Conservation (phyloP, 2,797 vertebrate genomes). For the Manis pentadactyla region DNA sequence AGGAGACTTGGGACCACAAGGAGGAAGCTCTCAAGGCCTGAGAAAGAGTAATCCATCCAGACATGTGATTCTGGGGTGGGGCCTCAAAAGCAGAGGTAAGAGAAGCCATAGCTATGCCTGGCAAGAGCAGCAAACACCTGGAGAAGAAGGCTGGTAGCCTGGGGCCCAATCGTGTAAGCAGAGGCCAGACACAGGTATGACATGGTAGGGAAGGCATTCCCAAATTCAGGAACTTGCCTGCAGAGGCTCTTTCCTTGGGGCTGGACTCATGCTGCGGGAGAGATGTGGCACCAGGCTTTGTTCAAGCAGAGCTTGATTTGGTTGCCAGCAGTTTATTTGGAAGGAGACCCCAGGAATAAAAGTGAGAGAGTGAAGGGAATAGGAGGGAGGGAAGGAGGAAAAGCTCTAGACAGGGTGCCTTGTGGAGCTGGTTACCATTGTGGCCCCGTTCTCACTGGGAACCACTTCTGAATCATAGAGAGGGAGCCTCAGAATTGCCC, state of each 20-base stretch:
- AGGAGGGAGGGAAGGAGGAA: not conserved
- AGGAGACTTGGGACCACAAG: not conserved
- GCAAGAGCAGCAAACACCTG: not conserved
- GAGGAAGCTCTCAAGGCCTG: not conserved
- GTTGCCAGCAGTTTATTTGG: not conserved
- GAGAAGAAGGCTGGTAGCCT: not conserved
- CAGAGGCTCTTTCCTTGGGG: not conserved
- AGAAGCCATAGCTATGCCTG: not conserved
- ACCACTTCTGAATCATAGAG: not conserved
- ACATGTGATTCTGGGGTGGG: not conserved
- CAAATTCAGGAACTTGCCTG: not conserved
- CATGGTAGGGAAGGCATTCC: not conserved
- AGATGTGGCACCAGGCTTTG: not conserved
- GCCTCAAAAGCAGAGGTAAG: not conserved
- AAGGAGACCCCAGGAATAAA: not conserved
- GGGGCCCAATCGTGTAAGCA: not conserved
- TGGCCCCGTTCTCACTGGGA: not conserved
- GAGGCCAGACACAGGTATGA: not conserved
- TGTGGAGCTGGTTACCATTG: not conserved
- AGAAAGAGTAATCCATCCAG: not conserved
- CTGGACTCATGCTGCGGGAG: not conserved
- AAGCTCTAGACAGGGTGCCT: not conserved
- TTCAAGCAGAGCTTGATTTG: not conserved
- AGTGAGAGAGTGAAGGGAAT: not conserved
- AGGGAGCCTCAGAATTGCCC: not conserved